Base-by-base conservation (phyloP, 1,140 invertebrate species). In the Dendrolimus punctatus region DNA sequence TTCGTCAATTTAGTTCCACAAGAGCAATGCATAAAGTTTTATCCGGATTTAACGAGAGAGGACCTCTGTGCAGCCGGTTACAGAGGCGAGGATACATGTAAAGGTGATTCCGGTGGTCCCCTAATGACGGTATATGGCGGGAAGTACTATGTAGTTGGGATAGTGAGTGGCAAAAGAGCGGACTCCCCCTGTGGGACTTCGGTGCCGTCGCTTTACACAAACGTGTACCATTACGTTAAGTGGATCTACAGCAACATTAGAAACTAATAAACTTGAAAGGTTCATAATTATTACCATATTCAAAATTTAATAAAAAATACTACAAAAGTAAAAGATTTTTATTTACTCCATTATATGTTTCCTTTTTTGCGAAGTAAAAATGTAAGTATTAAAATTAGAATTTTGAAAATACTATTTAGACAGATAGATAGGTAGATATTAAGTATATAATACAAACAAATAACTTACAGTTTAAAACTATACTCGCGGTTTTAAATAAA, bases 51-150 rank as follows among this genome's bases (percentile, higher is more conserved):
- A 37, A 66, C 63, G 0, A 55, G 50, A 4, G 51, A 59, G 2
- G 79, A 85, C 46, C 41, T 85, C 3, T 85, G 80, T 53, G 82
- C 80, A 6, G 77, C 68, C 2, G 80, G 79, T 1, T 61, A 71
- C 6, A 73, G 62, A 4, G 79, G 79, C 2, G 66, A 85, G 51
- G 80, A 85, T 51, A 82, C 80, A 2, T 84, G 80, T 44, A 81
- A 76, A 64, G 82, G 82, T 5, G 80, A 85, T 44, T 85, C 80
- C 1, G 80, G 79, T 8, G 80, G 80, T 8, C 80, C 82, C 4
- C 56, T 85, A 2, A 85, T 85, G 82, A 72, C 78, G 60, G 23
- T 77, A 23, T 76, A 77, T 8, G 59, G 65, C 54, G 73, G 65
- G 9, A 76, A 69, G 9, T 80, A 79, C 49, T 79, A 71, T 52